phyloP scores from a whole-genome alignment of 1,140 invertebrate species.

The Eumaeus atala region DNA sequence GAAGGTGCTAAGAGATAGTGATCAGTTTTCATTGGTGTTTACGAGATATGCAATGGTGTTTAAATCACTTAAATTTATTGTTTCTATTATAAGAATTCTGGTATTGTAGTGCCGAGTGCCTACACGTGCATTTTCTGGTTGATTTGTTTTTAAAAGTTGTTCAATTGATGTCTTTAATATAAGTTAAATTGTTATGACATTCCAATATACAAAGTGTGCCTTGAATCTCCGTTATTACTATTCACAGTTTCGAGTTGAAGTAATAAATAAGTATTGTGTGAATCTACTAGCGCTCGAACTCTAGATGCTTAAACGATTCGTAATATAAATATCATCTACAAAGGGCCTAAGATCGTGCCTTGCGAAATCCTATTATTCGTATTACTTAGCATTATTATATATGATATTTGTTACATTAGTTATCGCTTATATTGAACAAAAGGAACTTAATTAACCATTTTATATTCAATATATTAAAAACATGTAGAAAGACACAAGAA shows the following conservation, averaged over 20 bases:
- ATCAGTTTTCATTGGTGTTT: slow-evolving; percentile 7
- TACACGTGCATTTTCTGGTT: too few relatives aligned
- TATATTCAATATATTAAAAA: too few relatives aligned
- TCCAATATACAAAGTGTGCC: slow-evolving; percentile 32
- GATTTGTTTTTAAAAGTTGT: too few relatives aligned
- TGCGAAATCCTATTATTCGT: slow-evolving; percentile 23
- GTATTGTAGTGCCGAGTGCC: too few relatives aligned
- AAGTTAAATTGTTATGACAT: slow-evolving; percentile 21
- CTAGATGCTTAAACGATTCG: neutral
- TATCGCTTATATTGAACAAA: too few relatives aligned
- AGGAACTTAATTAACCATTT: too few relatives aligned
- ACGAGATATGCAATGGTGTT: too few relatives aligned
- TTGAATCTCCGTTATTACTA: slow-evolving; percentile 37
- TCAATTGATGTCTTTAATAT: neutral
- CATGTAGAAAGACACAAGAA: too few relatives aligned
- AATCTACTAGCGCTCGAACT: slow-evolving; percentile 3
- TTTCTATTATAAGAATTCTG: too few relatives aligned
- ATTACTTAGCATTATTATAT: neutral
- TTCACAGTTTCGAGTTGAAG: slow-evolving; percentile 17
- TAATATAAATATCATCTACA: slow-evolving; percentile 12
- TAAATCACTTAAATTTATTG: too few relatives aligned
- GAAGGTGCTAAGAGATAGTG: slow-evolving; percentile 38
- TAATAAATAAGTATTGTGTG: neutral
- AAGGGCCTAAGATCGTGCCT: slow-evolving; percentile 36
- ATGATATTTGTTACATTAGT: too few relatives aligned